Evolutionary conservation across 2,888 invertebrate species (phyloP), one percentile per base, ranked within the genome.

Genomic region (Amiota minor): DNA sequence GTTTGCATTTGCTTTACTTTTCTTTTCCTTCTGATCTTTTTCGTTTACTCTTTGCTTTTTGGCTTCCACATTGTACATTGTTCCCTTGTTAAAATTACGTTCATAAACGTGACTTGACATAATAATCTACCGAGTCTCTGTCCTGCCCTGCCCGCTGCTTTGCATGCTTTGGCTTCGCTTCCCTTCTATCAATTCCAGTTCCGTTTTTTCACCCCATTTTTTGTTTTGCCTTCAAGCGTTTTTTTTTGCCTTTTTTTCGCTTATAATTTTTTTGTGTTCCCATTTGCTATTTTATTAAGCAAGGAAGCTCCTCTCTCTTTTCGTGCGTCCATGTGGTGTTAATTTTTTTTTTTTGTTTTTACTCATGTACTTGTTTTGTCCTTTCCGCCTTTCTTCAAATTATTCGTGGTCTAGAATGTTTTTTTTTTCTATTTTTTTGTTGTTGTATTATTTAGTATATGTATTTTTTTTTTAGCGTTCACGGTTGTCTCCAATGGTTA

Each of bases 51-150:
- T n/a, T 8, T 71, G 35, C 53, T 16, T 53, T 59, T 20, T 11
- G 56, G 18, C 18, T 70, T 16, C 59, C 2, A 6, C 6, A 35
- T 35, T 18, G 68, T 72, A 49, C n/a, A 11, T 20, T 59, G 77
- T 75, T 80, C 76, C 53, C 80, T 78, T 84, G 82, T 81, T 84
- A 83, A 86, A 87, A 87, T 84, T 86, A 84, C 83, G 84, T 85
- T 85, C 84, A 87, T 85, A 88, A 89, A 88, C 88, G 88, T 88
- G 88, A 89, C 88, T 88, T 88, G 87, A 88, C 89, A 89, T 89
- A 89, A 87, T 87, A 88, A 89, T 88, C 86, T 81, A 78, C 79
- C 35, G 35, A 35, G 64, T 71, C 76, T 77, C 55, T 73, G 77
- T 76, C 79, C 18, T 53, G 12, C 14, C n/a, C 14, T 53, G 53